Evolutionary conservation across 2,797 vertebrate species (phyloP), one percentile per base, ranked within the genome.

Genomic region (Oryzias sinensis): DNA sequence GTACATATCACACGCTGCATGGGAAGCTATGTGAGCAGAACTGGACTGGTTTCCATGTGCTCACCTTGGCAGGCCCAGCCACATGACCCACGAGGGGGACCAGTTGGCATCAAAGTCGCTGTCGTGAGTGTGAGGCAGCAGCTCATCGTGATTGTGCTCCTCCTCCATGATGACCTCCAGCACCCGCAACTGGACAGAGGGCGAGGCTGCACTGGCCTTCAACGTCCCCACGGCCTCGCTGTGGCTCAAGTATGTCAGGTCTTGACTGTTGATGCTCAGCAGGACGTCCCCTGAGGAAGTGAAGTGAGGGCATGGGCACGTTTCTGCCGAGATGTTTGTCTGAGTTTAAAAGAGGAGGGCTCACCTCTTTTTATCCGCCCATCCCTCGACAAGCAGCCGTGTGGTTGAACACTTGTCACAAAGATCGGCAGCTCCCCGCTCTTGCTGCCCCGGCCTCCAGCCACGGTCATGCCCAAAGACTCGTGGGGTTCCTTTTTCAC

Each of bases 11-110:
- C 33, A 33, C 9, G 20, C 20, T 22, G 20, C 20, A 22, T 22
- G 33, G 33, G 33, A 11, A 4, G 27, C 27, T 9, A 37, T 11
- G 11, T 4, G 33, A 37, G 9, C 11, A 1, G 9, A 33, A 3
- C 8, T 33, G 29, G 8, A 13, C 11, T 37, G 3, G 33, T 37
- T 11, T 47, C 45, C 2, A 6, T 24, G 20, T 47, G 45, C 79
- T 82, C 56, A 98, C 97, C 97, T 99, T 65, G 97, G 97, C 56
- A 99, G 93, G 33, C 96, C 97, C 25, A 99, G 90, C 97, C 97
- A 99, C 95, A 98, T 96, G 76, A 99, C 88, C 97, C 97, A 99
- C 0, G 97, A 98, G 0, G 97, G 97, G 2, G 97, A 99, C 97
- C 97, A 99, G 80, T 93, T 97, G 76, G 96, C 94, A 33, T 99